Percentiles rank a stretch among this genome's conserved stretches.
Conservation (phyloP, 2,888 invertebrate species). For the Chrysolina americana region DNA sequence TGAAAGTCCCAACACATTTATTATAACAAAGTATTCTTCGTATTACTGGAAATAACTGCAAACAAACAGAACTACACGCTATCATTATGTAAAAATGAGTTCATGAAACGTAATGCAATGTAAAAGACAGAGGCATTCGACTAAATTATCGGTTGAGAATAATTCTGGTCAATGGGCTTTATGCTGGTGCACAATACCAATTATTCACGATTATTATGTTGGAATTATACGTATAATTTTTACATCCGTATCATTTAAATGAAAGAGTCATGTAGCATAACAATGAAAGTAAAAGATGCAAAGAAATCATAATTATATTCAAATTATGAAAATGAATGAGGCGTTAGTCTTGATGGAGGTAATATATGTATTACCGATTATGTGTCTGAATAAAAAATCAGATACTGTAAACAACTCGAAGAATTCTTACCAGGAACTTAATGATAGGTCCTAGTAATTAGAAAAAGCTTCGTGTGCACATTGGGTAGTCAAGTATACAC, state of each 20-base stretch:
- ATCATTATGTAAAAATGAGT: not conserved
- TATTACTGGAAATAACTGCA: not conserved
- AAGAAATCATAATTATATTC: slow-evolving; percentile 22
- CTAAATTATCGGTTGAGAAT: not conserved
- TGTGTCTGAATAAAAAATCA: not conserved
- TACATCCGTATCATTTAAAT: slow-evolving; percentile 55
- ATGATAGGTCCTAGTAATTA: too few relatives aligned
- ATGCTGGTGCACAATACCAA: slow-evolving; percentile 35
- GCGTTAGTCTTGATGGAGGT: not conserved
- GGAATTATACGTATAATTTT: slow-evolving; percentile 45
- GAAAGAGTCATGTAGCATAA: slow-evolving; percentile 50
- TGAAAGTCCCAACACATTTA: too few relatives aligned
- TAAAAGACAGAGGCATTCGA: not conserved
- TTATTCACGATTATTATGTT: slow-evolving; percentile 37
- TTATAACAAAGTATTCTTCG: too few relatives aligned
- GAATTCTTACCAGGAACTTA: too few relatives aligned
- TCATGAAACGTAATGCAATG: not conserved
- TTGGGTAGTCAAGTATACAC: too few relatives aligned
- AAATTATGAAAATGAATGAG: not conserved
- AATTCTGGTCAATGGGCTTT: slow-evolving; percentile 31
- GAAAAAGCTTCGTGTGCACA: too few relatives aligned
- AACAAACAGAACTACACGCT: not conserved
- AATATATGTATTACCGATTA: not conserved
- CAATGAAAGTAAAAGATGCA: slow-evolving; percentile 45
- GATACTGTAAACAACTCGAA: too few relatives aligned